Base-by-base conservation (phyloP, 2,113 vertebrate genomes). In the Gila orcuttii region DNA sequence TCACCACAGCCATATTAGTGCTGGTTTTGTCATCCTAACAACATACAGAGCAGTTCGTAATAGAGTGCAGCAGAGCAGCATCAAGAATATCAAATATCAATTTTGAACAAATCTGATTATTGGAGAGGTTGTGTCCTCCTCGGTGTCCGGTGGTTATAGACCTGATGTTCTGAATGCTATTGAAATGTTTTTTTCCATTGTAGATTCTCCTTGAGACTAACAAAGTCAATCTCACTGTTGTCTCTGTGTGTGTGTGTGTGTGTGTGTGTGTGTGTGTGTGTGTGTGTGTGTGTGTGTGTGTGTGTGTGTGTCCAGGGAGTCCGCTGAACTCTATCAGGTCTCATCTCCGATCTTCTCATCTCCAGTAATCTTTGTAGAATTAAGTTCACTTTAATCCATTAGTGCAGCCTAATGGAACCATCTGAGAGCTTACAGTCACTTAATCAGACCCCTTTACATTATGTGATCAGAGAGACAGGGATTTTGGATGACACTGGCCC, bases 331-430 rank as follows among this genome's bases (percentile, higher is more conserved):
- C 42, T 28, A 17, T 52, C 23, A 2, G 11, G 39, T 45, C 39
- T 76, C 45, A 76, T 52, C 68, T 11, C 36, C 21, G 4, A 36
- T 42, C 69, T 36, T 42, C 69, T 73, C 69, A 73, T n/a, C 74
- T 52, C 25, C 45, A 31, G 74, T 52, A 76, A 76, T 76, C 73
- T 50, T 31, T 76, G 73, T 11, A 76, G 45, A 52, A 76, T 76
- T 19, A 28, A 76, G 73, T 52, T 50, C 45, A 52, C 25, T 25
- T 76, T 47, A 76, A 47, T 76, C 45, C 74, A 76, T 52, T 76
- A 76, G 25, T 76, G 42, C 45, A 77, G 25, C 74, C 45, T 77
- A 55, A 77, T 77, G 25, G 25, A 55, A 5, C 3, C 42, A 52
- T 76, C 25, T 17, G 42, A 52, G 74, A 50, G 45, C 31, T 77